phyloP scores from a whole-genome alignment of 2,888 invertebrate genomes.

The Ennomos quercinarius region DNA sequence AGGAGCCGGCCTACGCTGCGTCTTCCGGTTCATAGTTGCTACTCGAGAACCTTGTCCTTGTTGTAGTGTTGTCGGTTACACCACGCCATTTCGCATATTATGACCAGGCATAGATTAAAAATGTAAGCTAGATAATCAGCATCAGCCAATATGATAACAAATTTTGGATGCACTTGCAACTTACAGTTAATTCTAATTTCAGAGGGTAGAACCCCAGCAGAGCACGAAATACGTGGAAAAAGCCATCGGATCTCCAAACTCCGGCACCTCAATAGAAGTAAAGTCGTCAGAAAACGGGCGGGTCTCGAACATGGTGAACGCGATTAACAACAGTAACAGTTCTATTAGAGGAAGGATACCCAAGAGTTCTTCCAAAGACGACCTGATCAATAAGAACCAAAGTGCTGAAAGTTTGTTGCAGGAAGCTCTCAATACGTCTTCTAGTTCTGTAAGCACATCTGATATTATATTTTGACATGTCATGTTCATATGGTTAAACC shows the following conservation, averaged over 20 bases:
- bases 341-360: constrained; percentile 72
- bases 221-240: constrained; percentile 75
- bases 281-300: constrained; percentile 68
- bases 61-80: too few species aligned
- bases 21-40: too few species aligned
- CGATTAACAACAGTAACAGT: constrained; percentile 66
- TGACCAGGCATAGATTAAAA: too few species aligned
- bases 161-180: not conserved
- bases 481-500: too few species aligned
- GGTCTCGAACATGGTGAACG: constrained; percentile 77
- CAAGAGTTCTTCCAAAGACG: constrained; percentile 79
- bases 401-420: constrained; percentile 66
- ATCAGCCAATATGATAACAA: too few species aligned
- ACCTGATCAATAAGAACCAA: constrained; percentile 69
- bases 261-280: constrained; percentile 51
- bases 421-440: constrained; percentile 76
- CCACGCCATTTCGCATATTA: too few species aligned
- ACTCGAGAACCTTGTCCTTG: too few species aligned
- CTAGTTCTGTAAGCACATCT: constrained; percentile 71
- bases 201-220: constrained; percentile 80
- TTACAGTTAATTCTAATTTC: constrained; percentile 38
- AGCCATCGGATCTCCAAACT: constrained; percentile 66
- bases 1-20: too few species aligned
- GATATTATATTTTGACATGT: not conserved
- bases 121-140: too few species aligned